These are phyloP conservation scores for Tinamus guttatus DNA, from an alignment of 2,113 vertebrate genomes.

Conservation along the genomic window DNA sequence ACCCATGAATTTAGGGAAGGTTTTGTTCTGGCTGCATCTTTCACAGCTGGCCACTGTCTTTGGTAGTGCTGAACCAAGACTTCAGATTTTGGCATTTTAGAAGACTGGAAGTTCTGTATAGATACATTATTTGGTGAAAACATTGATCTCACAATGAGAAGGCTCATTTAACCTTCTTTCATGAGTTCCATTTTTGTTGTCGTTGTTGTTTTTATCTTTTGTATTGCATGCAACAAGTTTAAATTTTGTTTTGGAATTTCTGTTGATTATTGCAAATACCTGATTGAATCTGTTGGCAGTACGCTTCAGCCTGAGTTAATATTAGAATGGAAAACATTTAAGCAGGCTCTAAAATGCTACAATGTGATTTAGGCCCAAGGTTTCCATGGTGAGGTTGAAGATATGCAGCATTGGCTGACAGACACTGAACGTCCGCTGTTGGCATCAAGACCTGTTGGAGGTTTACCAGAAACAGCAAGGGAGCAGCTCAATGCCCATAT, in stretches of 20 bases:
- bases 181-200: not conserved
- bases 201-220: not conserved
- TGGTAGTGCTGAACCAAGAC: not conserved
- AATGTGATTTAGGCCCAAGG: constrained; percentile 92
- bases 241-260: not conserved
- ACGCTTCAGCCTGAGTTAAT: not conserved
- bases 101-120: not conserved
- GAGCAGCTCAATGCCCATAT: constrained; percentile 96
- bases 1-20: not conserved
- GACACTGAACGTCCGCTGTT: constrained; percentile 97
- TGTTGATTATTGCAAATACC: not conserved
- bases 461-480: constrained; percentile 96
- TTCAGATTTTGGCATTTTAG: not conserved
- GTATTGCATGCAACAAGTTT: not conserved
- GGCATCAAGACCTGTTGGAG: constrained; percentile 96
- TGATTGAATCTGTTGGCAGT: not conserved
- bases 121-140: not conserved
- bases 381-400: constrained; percentile 98
- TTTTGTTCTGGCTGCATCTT: not conserved
- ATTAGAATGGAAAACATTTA: not conserved
- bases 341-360: constrained; percentile 37
- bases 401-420: constrained; percentile 97
- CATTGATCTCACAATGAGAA: not conserved
- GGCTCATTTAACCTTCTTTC: not conserved
- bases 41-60: not conserved